These are phyloP conservation scores for Sylvicola cinctus DNA, from an alignment of 2,888 invertebrate species.

Conservation along the genomic window DNA sequence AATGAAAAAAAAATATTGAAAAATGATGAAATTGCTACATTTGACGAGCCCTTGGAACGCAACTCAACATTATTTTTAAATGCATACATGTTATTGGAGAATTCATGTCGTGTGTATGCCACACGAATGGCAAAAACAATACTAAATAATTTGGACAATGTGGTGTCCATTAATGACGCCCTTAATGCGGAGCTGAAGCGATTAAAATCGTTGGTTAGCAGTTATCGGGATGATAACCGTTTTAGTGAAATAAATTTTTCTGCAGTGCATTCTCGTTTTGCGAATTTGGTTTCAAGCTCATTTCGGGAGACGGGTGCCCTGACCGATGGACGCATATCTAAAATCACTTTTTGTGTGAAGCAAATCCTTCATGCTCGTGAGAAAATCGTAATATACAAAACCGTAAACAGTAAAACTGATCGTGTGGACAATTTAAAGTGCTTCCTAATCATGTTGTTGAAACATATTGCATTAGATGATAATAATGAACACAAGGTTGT, in stretches of 20 bases:
- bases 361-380: no score
- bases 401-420: no score
- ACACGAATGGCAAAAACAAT: constrained; percentile 45
- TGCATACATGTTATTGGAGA: constrained; percentile 35
- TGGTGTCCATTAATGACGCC: constrained; percentile 33
- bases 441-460: no score
- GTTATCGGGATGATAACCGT: constrained; percentile 45
- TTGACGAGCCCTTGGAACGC: constrained; percentile 11
- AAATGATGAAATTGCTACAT: constrained; percentile 7
- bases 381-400: no score
- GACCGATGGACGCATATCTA: neutral
- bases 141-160: constrained; percentile 31
- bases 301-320: neutral
- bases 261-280: constrained; percentile 41
- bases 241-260: constrained; percentile 42
- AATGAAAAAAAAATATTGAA: constrained; percentile 3
- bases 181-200: constrained; percentile 47
- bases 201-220: constrained; percentile 41
- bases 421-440: no score
- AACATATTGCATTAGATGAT: no score
- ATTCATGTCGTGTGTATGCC: constrained; percentile 42
- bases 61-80: constrained; percentile 14
- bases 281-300: constrained; percentile 31
- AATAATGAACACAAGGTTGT: constrained; percentile 24
- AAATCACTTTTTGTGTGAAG: constrained; percentile 7